Evolutionary conservation across 2,113 vertebrate species (phyloP), one percentile per base, ranked within the genome.

Genomic region (Chionodraco myersi): DNA sequence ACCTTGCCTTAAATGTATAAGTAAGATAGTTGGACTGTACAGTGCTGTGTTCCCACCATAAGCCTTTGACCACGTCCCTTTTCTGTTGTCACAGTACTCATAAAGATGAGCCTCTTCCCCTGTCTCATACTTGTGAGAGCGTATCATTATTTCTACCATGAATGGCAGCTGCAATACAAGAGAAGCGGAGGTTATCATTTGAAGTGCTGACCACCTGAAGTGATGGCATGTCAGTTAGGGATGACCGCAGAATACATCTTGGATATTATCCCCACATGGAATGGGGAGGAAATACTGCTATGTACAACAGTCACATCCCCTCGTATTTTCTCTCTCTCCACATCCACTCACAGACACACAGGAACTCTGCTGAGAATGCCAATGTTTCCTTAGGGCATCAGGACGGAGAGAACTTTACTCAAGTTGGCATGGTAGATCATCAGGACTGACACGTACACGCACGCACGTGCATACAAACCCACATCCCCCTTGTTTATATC

Each of bases 341-440:
- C 11, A 66, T 13, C 23, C 14, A 12, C n/a, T 34, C 53, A 26
- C 60, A 73, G 72, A 77, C 61, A 49, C 44, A 52, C 12, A 45
- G 57, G 68, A 77, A 52, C 53, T 79, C 66, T 75, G 26, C 67
- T 4, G 73, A 86, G 80, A 86, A 89, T 84, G 85, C 83, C 84
- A 81, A 30, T 75, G 65, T 86, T 85, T 86, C 85, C 78, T 81
- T 0, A 65, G 86, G 88, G 80, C 80, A 75, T 76, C 56, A 8
- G 79, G 76, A 45, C 9, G 16, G 73, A 79, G 48, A 49, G 88
- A 88, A 85, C 85, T 92, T 92, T 88, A 86, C 86, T 84, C 74
- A 72, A 84, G 85, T 74, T 86, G 90, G 86, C 82, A 58, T 61
- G 76, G 82, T 71, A 87, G 88, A 89, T 91, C 88, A 88, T 88